Conservation (phyloP, 2,797 vertebrate genomes). For the Sebastes umbrosus region DNA sequence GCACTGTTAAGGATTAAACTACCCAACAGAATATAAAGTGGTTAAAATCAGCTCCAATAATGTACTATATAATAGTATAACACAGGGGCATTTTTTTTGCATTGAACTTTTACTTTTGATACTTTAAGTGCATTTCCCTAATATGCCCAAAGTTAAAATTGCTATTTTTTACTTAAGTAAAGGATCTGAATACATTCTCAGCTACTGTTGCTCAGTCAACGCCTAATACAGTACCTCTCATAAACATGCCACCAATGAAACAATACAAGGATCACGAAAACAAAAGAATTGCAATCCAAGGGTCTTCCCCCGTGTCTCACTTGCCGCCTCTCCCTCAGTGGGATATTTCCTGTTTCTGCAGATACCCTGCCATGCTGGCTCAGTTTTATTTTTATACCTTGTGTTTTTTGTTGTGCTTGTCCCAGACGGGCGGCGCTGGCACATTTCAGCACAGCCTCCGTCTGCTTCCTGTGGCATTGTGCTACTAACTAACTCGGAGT, state of each 20-base stretch:
- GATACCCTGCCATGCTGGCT: constrained; percentile 40
- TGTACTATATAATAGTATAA: neutral
- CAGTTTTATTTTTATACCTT: constrained; percentile 70
- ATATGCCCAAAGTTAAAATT: neutral
- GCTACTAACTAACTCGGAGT: constrained; percentile 34
- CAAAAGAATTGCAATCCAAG: neutral
- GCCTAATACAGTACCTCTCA: neutral
- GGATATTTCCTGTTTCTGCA: constrained; percentile 63
- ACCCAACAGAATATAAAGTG: too few relatives aligned
- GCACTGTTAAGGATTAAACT: too few relatives aligned
- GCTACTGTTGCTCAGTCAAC: neutral
- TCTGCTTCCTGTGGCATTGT: constrained; percentile 75
- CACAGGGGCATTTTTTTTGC: neutral
- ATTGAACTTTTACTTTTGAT: neutral
- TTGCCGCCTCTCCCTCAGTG: constrained; percentile 24
- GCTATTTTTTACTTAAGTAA: neutral
- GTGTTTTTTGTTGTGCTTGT: constrained; percentile 69
- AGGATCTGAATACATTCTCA: neutral
- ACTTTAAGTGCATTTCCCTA: neutral
- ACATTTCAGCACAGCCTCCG: constrained; percentile 66
- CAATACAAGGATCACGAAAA: neutral
- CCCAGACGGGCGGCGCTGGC: constrained; percentile 71
- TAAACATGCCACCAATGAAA: neutral
- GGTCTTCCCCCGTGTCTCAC: constrained; percentile 39
- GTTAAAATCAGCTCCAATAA: neutral